These are phyloP conservation scores for Dreissena rostriformis DNA, from an alignment of 1,140 invertebrate species.

Conservation along the genomic window DNA sequence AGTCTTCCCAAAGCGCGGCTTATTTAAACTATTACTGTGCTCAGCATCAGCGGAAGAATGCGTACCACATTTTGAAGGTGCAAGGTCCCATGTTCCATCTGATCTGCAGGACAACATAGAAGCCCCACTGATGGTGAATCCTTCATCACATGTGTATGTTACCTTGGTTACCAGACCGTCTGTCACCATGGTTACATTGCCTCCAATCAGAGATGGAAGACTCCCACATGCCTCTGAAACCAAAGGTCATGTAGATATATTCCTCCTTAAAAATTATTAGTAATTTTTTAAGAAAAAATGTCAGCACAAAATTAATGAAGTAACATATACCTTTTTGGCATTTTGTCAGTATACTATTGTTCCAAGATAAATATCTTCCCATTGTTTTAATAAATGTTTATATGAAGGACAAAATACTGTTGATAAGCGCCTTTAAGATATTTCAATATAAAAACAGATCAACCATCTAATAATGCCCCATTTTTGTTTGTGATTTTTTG, in stretches of 20 bases:
- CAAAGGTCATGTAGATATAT: too few relatives aligned
- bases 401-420: too few relatives aligned
- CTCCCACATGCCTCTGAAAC: conserved; percentile 24
- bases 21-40: too few relatives aligned
- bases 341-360: not conserved
- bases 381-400: too few relatives aligned
- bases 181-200: not conserved
- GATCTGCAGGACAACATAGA: conserved; percentile 16
- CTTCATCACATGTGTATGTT: conserved; percentile 20
- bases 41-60: not conserved
- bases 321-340: not conserved
- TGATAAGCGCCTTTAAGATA: too few relatives aligned
- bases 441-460: too few relatives aligned
- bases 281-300: not conserved
- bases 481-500: too few relatives aligned
- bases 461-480: too few relatives aligned
- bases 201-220: not conserved
- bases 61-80: conserved; percentile 28
- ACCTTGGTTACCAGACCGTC: conserved; percentile 33
- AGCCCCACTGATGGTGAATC: conserved; percentile 18
- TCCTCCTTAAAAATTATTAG: not conserved
- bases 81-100: conserved; percentile 46
- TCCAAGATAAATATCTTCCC: too few relatives aligned
- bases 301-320: not conserved
- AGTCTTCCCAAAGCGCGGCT: too few relatives aligned